A percentile compares a stretch with the other conserved stretches of the same genome.
These are phyloP conservation scores for Torymus tubicola DNA, from an alignment of 2,888 invertebrate species.

Conservation along the genomic window DNA sequence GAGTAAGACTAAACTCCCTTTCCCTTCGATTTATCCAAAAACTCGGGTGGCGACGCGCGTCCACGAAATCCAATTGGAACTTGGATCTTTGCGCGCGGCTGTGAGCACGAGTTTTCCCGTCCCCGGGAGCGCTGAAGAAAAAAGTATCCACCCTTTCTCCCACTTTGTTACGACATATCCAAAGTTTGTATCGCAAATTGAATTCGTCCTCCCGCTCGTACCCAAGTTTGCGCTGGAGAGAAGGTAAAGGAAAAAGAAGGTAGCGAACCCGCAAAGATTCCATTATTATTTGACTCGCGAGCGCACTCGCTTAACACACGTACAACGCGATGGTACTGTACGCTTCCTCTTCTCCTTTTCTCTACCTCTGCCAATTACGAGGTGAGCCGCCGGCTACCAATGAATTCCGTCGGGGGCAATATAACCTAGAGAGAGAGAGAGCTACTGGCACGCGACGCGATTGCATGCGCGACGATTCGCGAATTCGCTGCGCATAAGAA, in stretches of 20 bases:
- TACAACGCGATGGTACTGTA: too few relatives aligned
- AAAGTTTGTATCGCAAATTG: constrained; percentile 54
- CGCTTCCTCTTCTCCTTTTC: background rate
- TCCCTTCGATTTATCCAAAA: constrained; percentile 53
- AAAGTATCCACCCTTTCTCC: constrained; percentile 15
- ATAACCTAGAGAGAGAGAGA: too few relatives aligned
- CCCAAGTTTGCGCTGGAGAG: constrained; percentile 1
- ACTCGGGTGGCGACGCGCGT: constrained; percentile 19
- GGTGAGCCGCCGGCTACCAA: too few relatives aligned
- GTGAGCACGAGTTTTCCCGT: constrained; percentile 22
- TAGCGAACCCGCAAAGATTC: constrained; percentile 31
- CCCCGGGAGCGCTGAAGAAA: constrained; percentile 3
- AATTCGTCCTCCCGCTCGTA: constrained; percentile 35
- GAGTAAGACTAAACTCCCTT: constrained; percentile 28
- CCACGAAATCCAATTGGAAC: constrained; percentile 48
- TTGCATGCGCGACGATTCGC: background rate
- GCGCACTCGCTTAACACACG: background rate
- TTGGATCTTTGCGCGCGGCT: constrained; percentile 28
- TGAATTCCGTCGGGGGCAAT: too few relatives aligned
- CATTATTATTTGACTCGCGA: constrained; percentile 32
- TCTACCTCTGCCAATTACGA: background rate
- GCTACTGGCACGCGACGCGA: background rate
- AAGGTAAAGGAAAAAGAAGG: background rate
- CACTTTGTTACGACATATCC: constrained; percentile 40
- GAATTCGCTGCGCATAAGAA: too few relatives aligned